Conservation (phyloP, 2,113 vertebrate genomes). For the Aspiorhynchus laticeps region DNA sequence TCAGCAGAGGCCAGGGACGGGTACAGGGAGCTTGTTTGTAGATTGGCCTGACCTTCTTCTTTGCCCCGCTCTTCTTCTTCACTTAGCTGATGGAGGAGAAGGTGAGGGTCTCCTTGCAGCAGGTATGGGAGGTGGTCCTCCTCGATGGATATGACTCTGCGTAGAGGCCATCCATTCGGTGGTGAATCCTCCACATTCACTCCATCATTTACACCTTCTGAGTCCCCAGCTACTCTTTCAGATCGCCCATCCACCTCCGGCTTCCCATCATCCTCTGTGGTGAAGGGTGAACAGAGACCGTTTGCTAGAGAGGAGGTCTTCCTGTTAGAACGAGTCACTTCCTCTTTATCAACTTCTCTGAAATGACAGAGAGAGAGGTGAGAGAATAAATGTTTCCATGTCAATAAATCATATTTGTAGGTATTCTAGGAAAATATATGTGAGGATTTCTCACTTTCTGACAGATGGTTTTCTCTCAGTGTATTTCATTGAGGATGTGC, state of each 20-base stretch:
- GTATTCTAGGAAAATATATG: not conserved
- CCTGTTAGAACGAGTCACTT: slow-evolving; percentile 64
- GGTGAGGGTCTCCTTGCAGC: slow-evolving; percentile 73
- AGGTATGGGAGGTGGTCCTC: slow-evolving; percentile 90
- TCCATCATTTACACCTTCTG: slow-evolving; percentile 42
- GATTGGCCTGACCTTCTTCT: slow-evolving; percentile 53
- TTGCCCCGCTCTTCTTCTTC: slow-evolving; percentile 71
- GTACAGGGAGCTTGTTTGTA: slow-evolving; percentile 48
- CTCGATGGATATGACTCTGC: slow-evolving; percentile 92
- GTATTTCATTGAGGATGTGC: slow-evolving; percentile 68
- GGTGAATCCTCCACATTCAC: slow-evolving; percentile 64
- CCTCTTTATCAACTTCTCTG: slow-evolving; percentile 72
- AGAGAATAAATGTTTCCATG: slow-evolving; percentile 13
- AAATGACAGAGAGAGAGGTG: not conserved
- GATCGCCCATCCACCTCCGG: slow-evolving; percentile 36
- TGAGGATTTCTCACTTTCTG: slow-evolving; percentile 66
- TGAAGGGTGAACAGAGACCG: slow-evolving; percentile 36
- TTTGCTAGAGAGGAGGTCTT: slow-evolving; percentile 72
- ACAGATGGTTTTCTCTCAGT: slow-evolving; percentile 65
- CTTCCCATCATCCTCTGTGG: slow-evolving; percentile 40
- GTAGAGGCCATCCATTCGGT: slow-evolving; percentile 70
- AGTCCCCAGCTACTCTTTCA: slow-evolving; percentile 30
- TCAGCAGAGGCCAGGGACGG: not conserved
- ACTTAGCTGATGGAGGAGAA: slow-evolving; percentile 73
- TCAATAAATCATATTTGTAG: not conserved